phyloP scores from a whole-genome alignment of 2,113 vertebrate genomes.

The Cyrtonyx montezumae region DNA sequence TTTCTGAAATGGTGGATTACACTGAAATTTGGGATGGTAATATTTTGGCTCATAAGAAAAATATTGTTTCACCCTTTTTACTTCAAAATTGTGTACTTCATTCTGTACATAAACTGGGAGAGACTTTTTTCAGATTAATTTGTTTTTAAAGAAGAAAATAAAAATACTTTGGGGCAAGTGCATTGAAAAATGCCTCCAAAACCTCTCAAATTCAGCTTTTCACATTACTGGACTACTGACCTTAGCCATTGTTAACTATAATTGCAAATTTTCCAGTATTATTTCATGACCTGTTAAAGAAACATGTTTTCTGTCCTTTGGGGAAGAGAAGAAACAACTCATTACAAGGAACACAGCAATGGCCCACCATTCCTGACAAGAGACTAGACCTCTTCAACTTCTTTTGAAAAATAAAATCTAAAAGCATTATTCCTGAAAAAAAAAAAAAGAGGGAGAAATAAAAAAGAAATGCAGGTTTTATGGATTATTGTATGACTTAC shows the following conservation, averaged over 20 bases:
- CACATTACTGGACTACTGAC: not conserved
- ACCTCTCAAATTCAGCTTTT: not conserved
- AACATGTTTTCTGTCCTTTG: not conserved
- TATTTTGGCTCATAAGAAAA: not conserved
- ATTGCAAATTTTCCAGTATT: slow-evolving; percentile 30
- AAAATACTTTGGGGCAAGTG: not conserved
- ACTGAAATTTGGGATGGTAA: not conserved
- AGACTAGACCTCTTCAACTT: not conserved
- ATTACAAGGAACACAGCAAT: not conserved
- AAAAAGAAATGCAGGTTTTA: not conserved
- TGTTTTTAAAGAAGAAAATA: not conserved
- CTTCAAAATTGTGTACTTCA: not conserved
- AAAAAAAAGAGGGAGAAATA: no score
- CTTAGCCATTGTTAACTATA: not conserved
- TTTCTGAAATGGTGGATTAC: not conserved
- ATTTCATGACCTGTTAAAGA: slow-evolving; percentile 15
- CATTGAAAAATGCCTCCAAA: not conserved
- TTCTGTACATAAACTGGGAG: not conserved
- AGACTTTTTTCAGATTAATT: not conserved
- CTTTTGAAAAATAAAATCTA: not conserved
- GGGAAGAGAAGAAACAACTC: not conserved
- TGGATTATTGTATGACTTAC: not conserved
- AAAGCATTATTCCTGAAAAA: not conserved
- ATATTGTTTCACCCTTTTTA: not conserved
- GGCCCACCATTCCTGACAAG: not conserved